Evolutionary conservation across 2,888 invertebrate species (phyloP).

Genomic region (Diaphora mendica): DNA sequence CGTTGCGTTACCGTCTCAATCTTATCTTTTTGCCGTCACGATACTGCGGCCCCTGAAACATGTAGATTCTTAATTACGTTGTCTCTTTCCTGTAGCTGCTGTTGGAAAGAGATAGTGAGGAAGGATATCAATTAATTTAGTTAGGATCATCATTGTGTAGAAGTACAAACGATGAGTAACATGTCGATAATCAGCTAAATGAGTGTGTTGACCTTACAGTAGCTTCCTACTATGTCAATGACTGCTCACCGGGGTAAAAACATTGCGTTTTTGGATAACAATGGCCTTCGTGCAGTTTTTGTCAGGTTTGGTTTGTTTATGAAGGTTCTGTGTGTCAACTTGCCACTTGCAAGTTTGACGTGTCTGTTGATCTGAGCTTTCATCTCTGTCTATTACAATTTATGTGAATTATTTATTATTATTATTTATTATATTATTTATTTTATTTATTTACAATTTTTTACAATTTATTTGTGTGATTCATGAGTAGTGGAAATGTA

Average conservation of each 20-base stretch:
- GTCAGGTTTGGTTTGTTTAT: constrained; percentile 4
- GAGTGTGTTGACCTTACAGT: constrained; percentile 53
- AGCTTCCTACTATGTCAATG: constrained; percentile 26
- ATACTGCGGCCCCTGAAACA: neutral
- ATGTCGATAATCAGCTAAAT: constrained; percentile 38
- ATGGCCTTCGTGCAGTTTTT: constrained; percentile 16
- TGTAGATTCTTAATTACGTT: neutral
- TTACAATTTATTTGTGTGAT: too few relatives aligned
- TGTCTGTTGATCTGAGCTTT: neutral
- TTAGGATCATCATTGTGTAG: constrained; percentile 23
- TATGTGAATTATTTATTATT: too few relatives aligned
- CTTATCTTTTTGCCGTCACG: neutral
- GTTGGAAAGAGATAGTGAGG: neutral
- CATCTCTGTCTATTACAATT: neutral
- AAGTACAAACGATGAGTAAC: constrained; percentile 38
- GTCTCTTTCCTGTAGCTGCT: neutral
- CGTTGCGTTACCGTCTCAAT: neutral
- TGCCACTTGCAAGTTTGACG: neutral
- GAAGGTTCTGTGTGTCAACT: neutral
- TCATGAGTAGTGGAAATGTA: neutral
- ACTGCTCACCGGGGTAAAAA: constrained; percentile 29
- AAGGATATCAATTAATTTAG: neutral
- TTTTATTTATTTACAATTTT: too few relatives aligned
- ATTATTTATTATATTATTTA: too few relatives aligned
- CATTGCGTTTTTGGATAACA: constrained; percentile 18